Evolutionary conservation across 2,888 invertebrate species (phyloP).

Genomic region (Sminthurides aquaticus): DNA sequence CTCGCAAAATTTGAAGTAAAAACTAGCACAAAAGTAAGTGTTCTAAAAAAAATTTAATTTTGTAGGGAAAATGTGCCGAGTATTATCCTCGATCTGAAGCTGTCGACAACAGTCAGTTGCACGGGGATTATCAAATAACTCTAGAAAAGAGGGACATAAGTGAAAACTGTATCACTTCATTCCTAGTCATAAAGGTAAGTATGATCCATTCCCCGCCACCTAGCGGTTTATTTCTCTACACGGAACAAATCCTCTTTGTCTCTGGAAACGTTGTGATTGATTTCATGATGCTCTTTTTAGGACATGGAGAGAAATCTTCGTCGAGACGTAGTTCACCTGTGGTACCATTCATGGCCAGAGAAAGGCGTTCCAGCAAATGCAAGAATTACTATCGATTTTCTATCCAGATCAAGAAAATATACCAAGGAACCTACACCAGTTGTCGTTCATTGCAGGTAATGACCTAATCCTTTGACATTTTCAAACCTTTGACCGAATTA

Average conservation of each 20-base stretch:
- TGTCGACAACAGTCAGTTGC: conserved; percentile 76
- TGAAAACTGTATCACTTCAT: conserved; percentile 83
- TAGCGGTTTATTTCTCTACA: too few relatives aligned
- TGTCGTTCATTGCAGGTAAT: conserved; percentile 64
- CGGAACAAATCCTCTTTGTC: too few relatives aligned
- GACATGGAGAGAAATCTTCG: conserved; percentile 72
- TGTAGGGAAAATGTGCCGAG: conserved; percentile 77
- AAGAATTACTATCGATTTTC: conserved; percentile 74
- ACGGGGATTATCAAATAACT: conserved; percentile 80
- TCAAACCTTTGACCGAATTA: neutral
- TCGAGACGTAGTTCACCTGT: conserved; percentile 81
- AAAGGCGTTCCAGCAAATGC: conserved; percentile 77
- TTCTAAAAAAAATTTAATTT: conserved; percentile 31
- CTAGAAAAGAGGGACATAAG: conserved; percentile 80
- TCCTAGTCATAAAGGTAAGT: conserved; percentile 65
- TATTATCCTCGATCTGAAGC: conserved; percentile 87
- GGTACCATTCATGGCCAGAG: conserved; percentile 88
- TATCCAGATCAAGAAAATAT: conserved; percentile 68
- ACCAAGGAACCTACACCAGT: conserved; percentile 60
- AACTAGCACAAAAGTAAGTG: neutral
- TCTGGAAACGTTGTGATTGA: neutral
- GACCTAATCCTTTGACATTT: neutral
- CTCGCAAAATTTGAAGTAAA: neutral
- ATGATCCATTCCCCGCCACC: too few relatives aligned
- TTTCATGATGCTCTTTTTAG: conserved; percentile 46